Evolutionary conservation across 2,797 vertebrate species (phyloP).

Genomic region (Rhincodon typus): DNA sequence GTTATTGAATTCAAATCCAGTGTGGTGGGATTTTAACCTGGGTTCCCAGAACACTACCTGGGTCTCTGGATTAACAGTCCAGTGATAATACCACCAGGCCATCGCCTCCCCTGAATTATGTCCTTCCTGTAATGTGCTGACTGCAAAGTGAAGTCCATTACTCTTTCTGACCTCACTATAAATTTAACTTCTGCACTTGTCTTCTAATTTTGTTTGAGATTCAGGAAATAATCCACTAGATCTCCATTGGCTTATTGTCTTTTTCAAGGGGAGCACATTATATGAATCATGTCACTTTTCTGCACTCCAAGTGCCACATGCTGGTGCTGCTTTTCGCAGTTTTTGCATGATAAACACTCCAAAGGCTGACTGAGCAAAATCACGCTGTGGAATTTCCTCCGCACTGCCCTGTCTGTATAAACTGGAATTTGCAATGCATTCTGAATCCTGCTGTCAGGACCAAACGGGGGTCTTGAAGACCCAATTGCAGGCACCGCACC

Average conservation of each 20-base stretch:
- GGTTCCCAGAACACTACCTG: too few relatives aligned
- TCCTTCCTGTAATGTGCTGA: too few relatives aligned
- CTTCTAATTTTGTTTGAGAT: background rate
- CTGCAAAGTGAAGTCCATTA: too few relatives aligned
- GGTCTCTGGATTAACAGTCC: too few relatives aligned
- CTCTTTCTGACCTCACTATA: background rate
- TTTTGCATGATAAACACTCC: background rate
- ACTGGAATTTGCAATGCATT: background rate
- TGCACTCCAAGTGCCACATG: background rate
- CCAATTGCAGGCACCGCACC: too few relatives aligned
- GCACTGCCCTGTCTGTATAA: background rate
- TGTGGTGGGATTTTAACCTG: too few relatives aligned
- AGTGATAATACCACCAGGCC: too few relatives aligned
- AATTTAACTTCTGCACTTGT: background rate
- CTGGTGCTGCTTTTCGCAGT: too few relatives aligned
- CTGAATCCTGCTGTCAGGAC: background rate
- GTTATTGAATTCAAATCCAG: too few relatives aligned
- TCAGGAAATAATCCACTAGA: too few relatives aligned
- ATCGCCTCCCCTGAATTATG: too few relatives aligned
- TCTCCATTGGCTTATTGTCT: background rate
- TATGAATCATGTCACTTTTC: background rate
- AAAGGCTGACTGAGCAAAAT: background rate
- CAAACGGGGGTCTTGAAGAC: background rate
- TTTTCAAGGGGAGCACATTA: too few relatives aligned
- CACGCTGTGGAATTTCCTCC: background rate